A percentile compares a stretch with the other conserved stretches of the same genome.
phyloP scores from a whole-genome alignment of 2,888 invertebrate species.

The Resseliella maxima region DNA sequence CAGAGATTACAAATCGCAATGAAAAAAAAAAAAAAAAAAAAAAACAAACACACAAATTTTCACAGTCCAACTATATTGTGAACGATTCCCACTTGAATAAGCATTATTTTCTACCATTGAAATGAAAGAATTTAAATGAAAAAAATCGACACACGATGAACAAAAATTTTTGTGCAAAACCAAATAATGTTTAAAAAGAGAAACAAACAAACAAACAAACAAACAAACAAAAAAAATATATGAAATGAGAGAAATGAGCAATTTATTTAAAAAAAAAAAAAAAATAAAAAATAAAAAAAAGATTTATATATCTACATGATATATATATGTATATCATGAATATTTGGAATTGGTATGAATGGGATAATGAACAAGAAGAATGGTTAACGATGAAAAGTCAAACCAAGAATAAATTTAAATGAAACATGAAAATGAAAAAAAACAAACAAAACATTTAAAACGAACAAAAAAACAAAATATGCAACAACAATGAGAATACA shows the following conservation, averaged over 20 bases:
- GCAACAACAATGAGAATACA: constrained; percentile 53
- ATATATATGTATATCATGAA: constrained; percentile 40
- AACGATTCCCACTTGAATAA: constrained; percentile 42
- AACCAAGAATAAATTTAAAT: constrained; percentile 2
- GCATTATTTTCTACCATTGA: constrained; percentile 40
- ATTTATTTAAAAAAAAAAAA: constrained; percentile 34
- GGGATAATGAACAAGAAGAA: constrained; percentile 7
- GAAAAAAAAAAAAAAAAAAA: neutral
- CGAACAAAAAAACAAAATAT: neutral
- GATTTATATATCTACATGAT: too few relatives aligned
- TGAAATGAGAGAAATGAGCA: neutral
- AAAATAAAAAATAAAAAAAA: neutral
- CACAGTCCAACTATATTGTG: constrained; percentile 12
- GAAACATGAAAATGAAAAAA: constrained; percentile 7
- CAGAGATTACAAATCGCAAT: neutral
- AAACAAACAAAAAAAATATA: neutral
- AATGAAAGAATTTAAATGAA: neutral
- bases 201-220: too few relatives aligned
- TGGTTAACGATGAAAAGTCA: constrained; percentile 15
- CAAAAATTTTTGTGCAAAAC: constrained; percentile 19
- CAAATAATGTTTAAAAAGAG: too few relatives aligned
- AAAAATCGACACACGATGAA: neutral
- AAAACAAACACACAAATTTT: neutral
- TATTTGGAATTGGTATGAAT: constrained; percentile 46
- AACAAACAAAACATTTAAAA: neutral